Percentiles rank a stretch among this genome's conserved stretches.
phyloP scores from a whole-genome alignment of 2,888 invertebrate species.

The Morpho deidamia region DNA sequence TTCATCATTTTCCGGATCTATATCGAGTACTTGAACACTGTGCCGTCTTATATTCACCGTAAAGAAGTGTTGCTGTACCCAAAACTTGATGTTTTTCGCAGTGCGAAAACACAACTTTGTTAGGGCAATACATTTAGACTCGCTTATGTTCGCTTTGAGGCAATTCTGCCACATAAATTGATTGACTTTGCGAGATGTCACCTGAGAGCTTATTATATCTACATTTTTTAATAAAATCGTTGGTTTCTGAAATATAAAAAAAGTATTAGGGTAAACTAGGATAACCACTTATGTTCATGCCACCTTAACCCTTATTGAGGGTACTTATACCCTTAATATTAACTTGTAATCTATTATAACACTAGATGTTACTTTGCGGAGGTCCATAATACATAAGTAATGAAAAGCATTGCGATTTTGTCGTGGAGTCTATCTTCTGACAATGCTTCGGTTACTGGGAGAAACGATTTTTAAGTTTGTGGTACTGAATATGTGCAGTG shows the following conservation, averaged over 20 bases:
- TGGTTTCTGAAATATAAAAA: slow-evolving; percentile 47
- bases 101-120: slow-evolving; percentile 49
- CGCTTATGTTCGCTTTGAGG: slow-evolving; percentile 57
- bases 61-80: slow-evolving; percentile 55
- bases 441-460: no score
- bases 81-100: slow-evolving; percentile 48
- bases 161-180: slow-evolving; percentile 52
- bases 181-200: slow-evolving; percentile 45
- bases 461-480: no score
- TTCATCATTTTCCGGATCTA: slow-evolving; percentile 5
- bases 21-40: slow-evolving; percentile 28
- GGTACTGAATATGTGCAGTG: no score
- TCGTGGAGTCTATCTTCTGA: no score
- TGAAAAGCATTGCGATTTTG: no score
- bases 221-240: slow-evolving; percentile 40
- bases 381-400: no score
- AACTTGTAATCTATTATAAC: no score
- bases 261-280: no score
- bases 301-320: no score
- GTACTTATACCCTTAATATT: no score
- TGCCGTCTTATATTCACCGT: slow-evolving; percentile 24
- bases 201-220: slow-evolving; percentile 30
- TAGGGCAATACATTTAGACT: slow-evolving; percentile 56
- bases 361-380: no score
- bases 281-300: no score